phyloP scores from a whole-genome alignment of 2,888 invertebrate genomes.

The Leptopilina myrica region DNA sequence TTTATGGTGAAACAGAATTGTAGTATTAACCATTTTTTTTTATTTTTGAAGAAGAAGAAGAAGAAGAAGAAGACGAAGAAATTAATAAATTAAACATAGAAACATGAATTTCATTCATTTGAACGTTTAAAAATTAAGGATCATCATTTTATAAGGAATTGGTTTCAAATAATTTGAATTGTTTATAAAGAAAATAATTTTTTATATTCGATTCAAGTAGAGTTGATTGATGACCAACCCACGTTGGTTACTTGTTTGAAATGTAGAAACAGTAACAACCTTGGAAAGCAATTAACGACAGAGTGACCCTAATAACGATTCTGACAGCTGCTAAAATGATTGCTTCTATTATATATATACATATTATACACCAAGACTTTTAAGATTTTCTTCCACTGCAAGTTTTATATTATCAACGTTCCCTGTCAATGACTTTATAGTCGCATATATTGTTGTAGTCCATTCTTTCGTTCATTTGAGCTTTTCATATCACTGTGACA shows the following conservation, averaged over 20 bases:
- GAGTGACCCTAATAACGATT: conserved; percentile 71
- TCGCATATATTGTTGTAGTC: neutral
- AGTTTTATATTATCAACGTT: neutral
- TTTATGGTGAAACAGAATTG: too few relatives aligned
- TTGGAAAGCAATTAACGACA: conserved; percentile 69
- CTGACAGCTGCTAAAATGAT: conserved; percentile 18
- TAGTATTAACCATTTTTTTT: too few relatives aligned
- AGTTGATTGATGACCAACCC: conserved; percentile 59
- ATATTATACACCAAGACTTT: neutral
- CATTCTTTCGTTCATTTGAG: neutral
- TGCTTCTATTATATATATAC: neutral
- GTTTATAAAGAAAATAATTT: too few relatives aligned
- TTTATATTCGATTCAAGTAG: conserved; percentile 42
- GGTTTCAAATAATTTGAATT: too few relatives aligned
- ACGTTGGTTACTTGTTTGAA: conserved; percentile 53
- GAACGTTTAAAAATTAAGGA: too few relatives aligned
- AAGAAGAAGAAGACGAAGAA: too few relatives aligned
- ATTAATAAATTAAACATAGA: too few relatives aligned
- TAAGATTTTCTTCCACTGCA: neutral
- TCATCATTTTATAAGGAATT: too few relatives aligned
- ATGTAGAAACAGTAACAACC: conserved; percentile 69
- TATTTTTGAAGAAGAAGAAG: too few relatives aligned
- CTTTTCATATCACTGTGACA: neutral
- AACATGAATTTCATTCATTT: too few relatives aligned
- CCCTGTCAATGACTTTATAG: conserved; percentile 7